Evolutionary conservation across 2,113 vertebrate genomes (phyloP).

Genomic region (Podocnemis expansa): DNA sequence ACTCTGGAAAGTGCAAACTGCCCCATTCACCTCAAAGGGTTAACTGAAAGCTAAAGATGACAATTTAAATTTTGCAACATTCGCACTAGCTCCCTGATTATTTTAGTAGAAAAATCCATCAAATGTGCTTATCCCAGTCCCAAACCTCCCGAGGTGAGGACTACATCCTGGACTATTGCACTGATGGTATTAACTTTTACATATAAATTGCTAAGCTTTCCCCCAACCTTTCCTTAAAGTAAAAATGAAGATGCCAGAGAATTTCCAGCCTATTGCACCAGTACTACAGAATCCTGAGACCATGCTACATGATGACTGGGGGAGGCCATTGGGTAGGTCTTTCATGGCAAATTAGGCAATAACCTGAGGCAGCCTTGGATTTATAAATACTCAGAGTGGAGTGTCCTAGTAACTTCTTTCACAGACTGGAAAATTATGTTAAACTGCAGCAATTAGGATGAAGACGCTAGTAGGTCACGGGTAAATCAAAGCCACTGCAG

Average conservation of each 20-base stretch:
- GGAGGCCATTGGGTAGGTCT: fast-evolving
- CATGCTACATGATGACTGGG: fast-evolving
- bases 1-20: not conserved
- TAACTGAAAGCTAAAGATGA: not conserved
- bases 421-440: not conserved
- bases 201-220: not conserved
- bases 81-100: not conserved
- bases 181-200: not conserved
- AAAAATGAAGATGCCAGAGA: not conserved
- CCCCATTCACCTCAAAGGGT: not conserved
- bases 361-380: not conserved
- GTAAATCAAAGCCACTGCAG: not conserved
- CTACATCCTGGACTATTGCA: not conserved
- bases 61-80: not conserved
- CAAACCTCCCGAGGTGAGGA: not conserved
- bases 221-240: not conserved
- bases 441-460: not conserved
- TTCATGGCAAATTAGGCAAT: not conserved
- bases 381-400: not conserved
- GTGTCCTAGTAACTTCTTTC: not conserved
- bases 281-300: not conserved
- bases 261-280: not conserved
- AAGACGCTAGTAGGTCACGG: not conserved
- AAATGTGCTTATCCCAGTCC: not conserved
- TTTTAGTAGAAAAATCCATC: not conserved